phyloP scores from a whole-genome alignment of 2,113 vertebrate species.

The Nycticebus coucang region DNA sequence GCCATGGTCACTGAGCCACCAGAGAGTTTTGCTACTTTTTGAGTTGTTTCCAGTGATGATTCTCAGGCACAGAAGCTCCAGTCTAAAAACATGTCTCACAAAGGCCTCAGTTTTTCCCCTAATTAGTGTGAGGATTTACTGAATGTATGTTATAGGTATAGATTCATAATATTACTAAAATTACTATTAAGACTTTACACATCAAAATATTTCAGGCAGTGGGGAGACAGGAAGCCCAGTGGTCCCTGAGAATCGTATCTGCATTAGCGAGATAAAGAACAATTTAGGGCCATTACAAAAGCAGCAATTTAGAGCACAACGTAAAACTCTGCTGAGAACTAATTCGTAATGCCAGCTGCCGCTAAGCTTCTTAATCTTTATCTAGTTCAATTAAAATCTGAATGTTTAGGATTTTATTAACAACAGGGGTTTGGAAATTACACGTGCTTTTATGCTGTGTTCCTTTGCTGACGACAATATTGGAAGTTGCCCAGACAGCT shows the following conservation, averaged over 20 bases:
- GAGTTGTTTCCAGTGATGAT: constrained; percentile 65
- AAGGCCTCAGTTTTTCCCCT: constrained; percentile 82
- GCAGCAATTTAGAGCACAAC: constrained; percentile 87
- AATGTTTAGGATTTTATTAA: constrained; percentile 90
- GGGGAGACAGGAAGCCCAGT: constrained; percentile 78
- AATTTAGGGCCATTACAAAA: constrained; percentile 89
- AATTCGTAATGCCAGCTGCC: constrained; percentile 87
- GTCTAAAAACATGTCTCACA: constrained; percentile 81
- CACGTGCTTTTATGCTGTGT: constrained; percentile 78
- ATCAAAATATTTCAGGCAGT: constrained; percentile 82
- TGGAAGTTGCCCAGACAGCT: constrained; percentile 75
- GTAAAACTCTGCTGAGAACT: constrained; percentile 87
- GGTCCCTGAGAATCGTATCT: constrained; percentile 86
- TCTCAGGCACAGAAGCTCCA: constrained; percentile 76
- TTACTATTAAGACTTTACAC: constrained; percentile 86
- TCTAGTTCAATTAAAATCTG: constrained; percentile 92
- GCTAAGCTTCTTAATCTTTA: constrained; percentile 91
- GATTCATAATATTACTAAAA: constrained; percentile 86
- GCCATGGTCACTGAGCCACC: accelerated
- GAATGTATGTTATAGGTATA: constrained; percentile 84
- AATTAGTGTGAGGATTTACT: constrained; percentile 86
- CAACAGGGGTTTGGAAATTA: constrained; percentile 87
- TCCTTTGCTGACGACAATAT: constrained; percentile 66
- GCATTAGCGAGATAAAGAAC: constrained; percentile 89
- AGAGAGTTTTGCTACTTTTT: neutral